Base-by-base conservation (phyloP, 2,888 invertebrate genomes). In the Andrena minutula region DNA sequence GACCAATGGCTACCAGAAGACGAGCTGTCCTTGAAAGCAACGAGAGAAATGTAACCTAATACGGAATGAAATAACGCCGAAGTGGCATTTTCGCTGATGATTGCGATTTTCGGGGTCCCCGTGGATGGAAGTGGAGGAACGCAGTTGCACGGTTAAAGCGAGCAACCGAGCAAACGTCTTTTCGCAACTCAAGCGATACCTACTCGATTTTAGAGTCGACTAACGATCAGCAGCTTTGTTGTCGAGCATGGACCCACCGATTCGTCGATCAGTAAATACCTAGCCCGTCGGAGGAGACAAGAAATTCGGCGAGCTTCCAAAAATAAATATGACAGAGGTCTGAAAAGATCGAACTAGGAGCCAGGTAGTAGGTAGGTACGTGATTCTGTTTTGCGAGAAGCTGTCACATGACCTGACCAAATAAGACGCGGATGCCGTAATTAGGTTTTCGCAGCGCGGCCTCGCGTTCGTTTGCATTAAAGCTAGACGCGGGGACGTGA, bases 261-360 rank as follows among this genome's bases (percentile, higher is more conserved):
- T 30, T 30, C 28, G 28, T 0, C 2, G 60, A 32, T 30, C 8
- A 20, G n/a, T 3, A 0, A 26, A 51, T n/a, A 41, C 1, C 4
- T 41, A 12, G 41, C 16, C 41, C 12, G 41, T 41, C 53, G 53
- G 8, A 32, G 32, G 23, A 2, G 7, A 2, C 5, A 4, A 60
- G 41, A 2, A 12, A 49, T 8, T n/a, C 12, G 28, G 0, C 49
- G 2, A 2, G 58, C 16, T 30, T 35, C 30, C 20, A 1, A 30
- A 75, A 70, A 75, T 75, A 69, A 41, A 10, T 20, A 16, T 30
- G 69, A 63, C 41, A 12, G 20, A 7, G 4, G 2, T n/a, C 20
- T 1, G 10, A 1, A 23, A 23, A 53, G 7, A 41, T 26, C 16
- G 61, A 16, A 49, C 32, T 10, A 47, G 2, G 41, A 16, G 1